Conservation (phyloP, 2,797 vertebrate genomes). For the Nasua narica region DNA sequence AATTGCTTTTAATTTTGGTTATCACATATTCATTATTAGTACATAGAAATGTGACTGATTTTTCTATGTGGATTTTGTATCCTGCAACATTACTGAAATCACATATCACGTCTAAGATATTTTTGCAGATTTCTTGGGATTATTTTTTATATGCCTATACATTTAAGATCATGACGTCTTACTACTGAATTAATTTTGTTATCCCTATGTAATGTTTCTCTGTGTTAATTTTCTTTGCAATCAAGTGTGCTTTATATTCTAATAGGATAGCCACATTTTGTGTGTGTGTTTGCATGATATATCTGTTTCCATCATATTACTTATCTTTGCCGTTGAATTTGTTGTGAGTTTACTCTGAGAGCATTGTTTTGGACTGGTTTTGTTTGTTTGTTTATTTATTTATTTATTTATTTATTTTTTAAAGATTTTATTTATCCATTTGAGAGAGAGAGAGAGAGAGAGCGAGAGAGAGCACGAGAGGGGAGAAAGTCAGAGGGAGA, state of each 20-base stretch:
- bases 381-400: not conserved
- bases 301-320: not conserved
- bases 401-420: not conserved
- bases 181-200: too few species aligned
- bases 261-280: accelerated
- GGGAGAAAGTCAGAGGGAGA: too few species aligned
- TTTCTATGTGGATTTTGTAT: not conserved
- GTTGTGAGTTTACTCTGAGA: not conserved
- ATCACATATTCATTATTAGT: accelerated
- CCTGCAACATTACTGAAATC: not conserved
- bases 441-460: too few species aligned
- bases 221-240: not conserved
- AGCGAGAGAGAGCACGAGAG: too few species aligned
- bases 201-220: not conserved
- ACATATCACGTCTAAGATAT: not conserved
- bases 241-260: not conserved
- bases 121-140: not conserved
- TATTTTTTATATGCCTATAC: not conserved
- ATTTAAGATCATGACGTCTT: not conserved
- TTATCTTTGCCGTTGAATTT: not conserved
- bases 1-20: not conserved
- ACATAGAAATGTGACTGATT: not conserved
- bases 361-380: accelerated
- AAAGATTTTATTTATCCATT: too few species aligned
- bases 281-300: accelerated